phyloP scores from a whole-genome alignment of 2,113 vertebrate species.

The Anarhynchus alexandrinus region DNA sequence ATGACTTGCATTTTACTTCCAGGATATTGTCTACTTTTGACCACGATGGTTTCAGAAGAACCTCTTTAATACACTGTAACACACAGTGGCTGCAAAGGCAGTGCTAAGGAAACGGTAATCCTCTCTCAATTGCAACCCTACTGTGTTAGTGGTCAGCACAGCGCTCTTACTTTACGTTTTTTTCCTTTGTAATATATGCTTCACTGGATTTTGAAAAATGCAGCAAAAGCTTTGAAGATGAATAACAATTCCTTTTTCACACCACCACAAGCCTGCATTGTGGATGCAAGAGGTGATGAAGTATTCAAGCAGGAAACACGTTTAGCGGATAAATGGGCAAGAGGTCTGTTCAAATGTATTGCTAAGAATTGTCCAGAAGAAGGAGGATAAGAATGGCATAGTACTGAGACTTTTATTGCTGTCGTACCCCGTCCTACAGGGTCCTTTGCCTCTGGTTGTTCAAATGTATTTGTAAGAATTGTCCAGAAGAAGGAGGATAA shows the following conservation, averaged over 20 bases:
- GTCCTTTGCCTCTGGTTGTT: not conserved
- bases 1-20: not conserved
- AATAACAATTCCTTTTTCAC: not conserved
- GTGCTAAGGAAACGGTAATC: not conserved
- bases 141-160: not conserved
- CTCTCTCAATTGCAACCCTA: not conserved
- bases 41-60: not conserved
- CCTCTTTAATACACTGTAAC: not conserved
- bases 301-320: not conserved
- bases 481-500: not conserved
- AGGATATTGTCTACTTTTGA: not conserved
- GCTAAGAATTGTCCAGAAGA: not conserved
- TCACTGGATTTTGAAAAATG: constrained; percentile 12
- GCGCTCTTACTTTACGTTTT: not conserved
- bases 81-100: not conserved
- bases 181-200: not conserved
- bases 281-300: not conserved
- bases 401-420: not conserved
- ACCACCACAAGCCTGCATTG: not conserved
- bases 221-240: not conserved
- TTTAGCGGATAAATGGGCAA: not conserved
- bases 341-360: not conserved
- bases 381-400: not conserved
- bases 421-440: not conserved
- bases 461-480: not conserved